These are phyloP conservation scores for Deilephila elpenor DNA, from an alignment of 2,888 invertebrate genomes.

Conservation along the genomic window DNA sequence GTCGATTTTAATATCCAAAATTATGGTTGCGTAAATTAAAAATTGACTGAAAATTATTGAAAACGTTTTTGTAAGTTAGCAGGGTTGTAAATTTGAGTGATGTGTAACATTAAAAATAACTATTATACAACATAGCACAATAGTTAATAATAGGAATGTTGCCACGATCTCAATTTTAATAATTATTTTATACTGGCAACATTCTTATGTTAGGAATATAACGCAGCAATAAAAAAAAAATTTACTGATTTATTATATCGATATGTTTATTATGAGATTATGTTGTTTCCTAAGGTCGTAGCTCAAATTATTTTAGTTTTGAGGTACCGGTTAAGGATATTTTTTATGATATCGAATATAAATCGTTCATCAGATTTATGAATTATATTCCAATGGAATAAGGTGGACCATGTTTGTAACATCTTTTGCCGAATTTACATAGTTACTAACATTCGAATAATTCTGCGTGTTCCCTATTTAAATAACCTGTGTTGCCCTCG, in stretches of 20 bases:
- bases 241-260: background rate
- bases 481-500: background rate
- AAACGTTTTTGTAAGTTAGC: background rate
- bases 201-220: conserved; percentile 11
- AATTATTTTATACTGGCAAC: conserved; percentile 20
- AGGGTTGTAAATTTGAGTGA: conserved; percentile 4
- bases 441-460: background rate
- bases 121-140: conserved; percentile 8
- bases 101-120: conserved; percentile 7
- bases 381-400: background rate
- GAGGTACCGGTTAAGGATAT: background rate
- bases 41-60: background rate
- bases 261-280: background rate
- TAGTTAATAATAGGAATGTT: background rate
- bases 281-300: background rate
- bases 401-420: conserved; percentile 12
- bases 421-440: background rate
- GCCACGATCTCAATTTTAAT: conserved; percentile 24
- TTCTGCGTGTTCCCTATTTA: background rate
- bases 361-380: background rate
- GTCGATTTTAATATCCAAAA: conserved; percentile 1
- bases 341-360: background rate
- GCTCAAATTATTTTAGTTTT: conserved; percentile 9
- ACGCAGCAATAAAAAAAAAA: background rate
- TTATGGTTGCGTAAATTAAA: background rate